These are phyloP conservation scores for Chesias legatella DNA, from an alignment of 2,888 invertebrate species.

Conservation along the genomic window DNA sequence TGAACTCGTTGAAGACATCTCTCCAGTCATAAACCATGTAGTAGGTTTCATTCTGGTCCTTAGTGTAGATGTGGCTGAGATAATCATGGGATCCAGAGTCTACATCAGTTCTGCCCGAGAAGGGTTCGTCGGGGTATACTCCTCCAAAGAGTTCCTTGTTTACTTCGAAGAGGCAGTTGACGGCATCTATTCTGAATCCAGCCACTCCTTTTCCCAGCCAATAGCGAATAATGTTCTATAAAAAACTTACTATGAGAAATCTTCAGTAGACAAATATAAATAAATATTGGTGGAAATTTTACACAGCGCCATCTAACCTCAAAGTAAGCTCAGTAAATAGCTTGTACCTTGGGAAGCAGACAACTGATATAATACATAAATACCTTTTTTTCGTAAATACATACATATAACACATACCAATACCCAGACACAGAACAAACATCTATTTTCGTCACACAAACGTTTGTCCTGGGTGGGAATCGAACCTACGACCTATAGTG, in stretches of 20 bases:
- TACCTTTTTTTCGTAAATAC: too few species aligned
- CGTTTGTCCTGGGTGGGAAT: too few species aligned
- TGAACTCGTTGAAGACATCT: slow-evolving; percentile 80
- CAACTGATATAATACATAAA: too few species aligned
- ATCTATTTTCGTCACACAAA: too few species aligned
- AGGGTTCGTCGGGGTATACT: slow-evolving; percentile 78
- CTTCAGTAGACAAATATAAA: too few species aligned
- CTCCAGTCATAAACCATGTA: slow-evolving; percentile 84
- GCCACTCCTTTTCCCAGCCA: slow-evolving; percentile 93
- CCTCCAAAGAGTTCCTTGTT: slow-evolving; percentile 67
- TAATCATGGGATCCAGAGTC: slow-evolving; percentile 78
- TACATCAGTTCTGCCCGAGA: slow-evolving; percentile 57
- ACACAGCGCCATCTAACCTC: too few species aligned
- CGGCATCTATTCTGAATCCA: slow-evolving; percentile 92
- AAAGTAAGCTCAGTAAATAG: too few species aligned
- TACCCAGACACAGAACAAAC: too few species aligned
- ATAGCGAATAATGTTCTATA: slow-evolving; percentile 83
- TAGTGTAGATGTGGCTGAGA: slow-evolving; percentile 82
- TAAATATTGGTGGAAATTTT: too few species aligned
- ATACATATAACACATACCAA: too few species aligned
- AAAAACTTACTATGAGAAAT: slow-evolving; percentile 9
- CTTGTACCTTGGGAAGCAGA: too few species aligned
- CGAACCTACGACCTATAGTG: too few species aligned
- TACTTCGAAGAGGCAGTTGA: slow-evolving; percentile 83
- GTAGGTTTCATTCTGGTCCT: slow-evolving; percentile 80